Base-by-base conservation (phyloP, 2,797 vertebrate species). In the Cyclopterus lumpus region DNA sequence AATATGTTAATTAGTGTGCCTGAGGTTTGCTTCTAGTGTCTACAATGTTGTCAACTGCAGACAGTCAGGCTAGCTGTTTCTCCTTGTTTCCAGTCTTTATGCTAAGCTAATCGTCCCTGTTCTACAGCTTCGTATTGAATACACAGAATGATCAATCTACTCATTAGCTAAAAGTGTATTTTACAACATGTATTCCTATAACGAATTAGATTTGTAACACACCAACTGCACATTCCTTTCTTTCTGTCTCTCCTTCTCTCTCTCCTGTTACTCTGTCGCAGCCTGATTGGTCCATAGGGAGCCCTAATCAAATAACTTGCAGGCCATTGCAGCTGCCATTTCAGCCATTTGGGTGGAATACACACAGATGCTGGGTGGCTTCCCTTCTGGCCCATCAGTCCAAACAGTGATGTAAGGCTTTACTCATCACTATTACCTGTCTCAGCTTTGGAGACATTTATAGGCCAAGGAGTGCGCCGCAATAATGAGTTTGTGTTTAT, bases 281-380 rank as follows among this genome's bases (percentile, higher is more conserved):
- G 73, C 44, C 20, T 48, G 73, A 85, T 70, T 70, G 80, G 81
- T 83, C 96, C 94, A 61, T 92, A 93, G 95, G 95, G 97, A 93
- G 95, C 96, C 81, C 93, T 96, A 92, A 93, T 97, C 89, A 95
- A 94, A 96, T 96, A 94, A 94, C 95, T 93, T 2, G 70, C 80
- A 77, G 83, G 82, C 87, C 87, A 87, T 84, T 71, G 79, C 81
- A 83, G 79, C 86, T 87, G 79, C 89, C 83, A 81, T 87, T 86
- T 84, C 64, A 84, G 82, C 79, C 77, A 80, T 89, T 89, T 87
- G 26, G 11, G 73, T 46, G 77, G 76, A 77, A 88, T 72, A 72
- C 74, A 81, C 88, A 84, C 90, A 91, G 87, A 85, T 88, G 87
- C 81, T 34, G 66, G 64, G 73, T 54, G 66, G 64, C 73, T 44